Evolutionary conservation across 1,140 invertebrate species (phyloP), one percentile per base, ranked within the genome.

Genomic region (Potamilus streckersoni): DNA sequence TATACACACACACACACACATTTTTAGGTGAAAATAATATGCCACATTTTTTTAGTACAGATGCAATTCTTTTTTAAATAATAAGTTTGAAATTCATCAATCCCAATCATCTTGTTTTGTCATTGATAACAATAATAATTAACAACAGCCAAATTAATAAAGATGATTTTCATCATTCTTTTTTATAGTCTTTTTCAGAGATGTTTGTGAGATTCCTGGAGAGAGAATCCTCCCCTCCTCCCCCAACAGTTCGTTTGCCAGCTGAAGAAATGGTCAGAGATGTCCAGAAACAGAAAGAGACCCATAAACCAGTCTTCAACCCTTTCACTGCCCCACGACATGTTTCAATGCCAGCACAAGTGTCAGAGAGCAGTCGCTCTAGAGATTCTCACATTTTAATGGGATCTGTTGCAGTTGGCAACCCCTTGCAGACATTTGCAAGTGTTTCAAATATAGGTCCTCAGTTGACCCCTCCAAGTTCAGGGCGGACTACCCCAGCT

Each of bases 131-230:
- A 38, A 38, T 38, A 38, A 38, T 38, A 38, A 38, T 38, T 38
- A 38, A 38, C 38, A 38, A 8, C 38, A 38, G 38, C 38, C 0
- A 3, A 2, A 38, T 1, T 15, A 16, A 65, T 23, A 27, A 20
- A 2, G 49, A 15, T 67, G 38, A 67, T 49, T 16, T n/a, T 58
- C n/a, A 63, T 74, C 58, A 74, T 72, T 80, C 76, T 76, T 27
- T 74, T 67, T 82, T 85, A 71, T 91, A 92, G 91, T 93, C 93
- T 0, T 91, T 98, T 67, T 94, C 96, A 0, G 93, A 95, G 79
- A 94, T 96, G 63, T 98, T 98, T 90, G 94, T 98, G 0, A 93
- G 93, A 85, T 98, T 98, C 90, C 90, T 98, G 80, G 95, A 96
- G 86, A 93, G 92, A 77, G 96, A 96, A 90, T 96, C 95, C 0